Conservation (phyloP, 2,888 invertebrate species). For the Polydrusus cervinus region DNA sequence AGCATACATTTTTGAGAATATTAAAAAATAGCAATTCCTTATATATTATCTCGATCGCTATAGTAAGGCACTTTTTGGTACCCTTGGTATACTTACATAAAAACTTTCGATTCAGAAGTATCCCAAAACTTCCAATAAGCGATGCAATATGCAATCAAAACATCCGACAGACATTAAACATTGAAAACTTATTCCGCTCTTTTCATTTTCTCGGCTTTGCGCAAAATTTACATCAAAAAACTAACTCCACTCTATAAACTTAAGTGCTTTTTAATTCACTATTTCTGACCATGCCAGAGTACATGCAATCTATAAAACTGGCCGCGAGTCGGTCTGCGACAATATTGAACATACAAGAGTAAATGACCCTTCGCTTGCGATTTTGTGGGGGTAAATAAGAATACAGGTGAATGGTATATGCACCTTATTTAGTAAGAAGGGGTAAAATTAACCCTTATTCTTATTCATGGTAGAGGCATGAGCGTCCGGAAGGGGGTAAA, state of each 20-base stretch:
- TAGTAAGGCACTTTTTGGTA: no score
- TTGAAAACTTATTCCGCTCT: neutral
- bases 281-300: neutral
- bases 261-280: neutral
- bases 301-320: constrained; percentile 22
- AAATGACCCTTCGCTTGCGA: constrained; percentile 43
- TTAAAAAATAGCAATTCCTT: no score
- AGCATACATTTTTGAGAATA: no score
- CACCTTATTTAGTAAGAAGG: constrained; percentile 28
- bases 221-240: neutral
- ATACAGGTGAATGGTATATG: constrained; percentile 30
- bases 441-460: constrained; percentile 27
- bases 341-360: constrained; percentile 39
- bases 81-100: no score
- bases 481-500: neutral
- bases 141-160: no score
- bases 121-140: no score
- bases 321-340: constrained; percentile 10
- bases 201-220: no score
- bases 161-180: neutral
- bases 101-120: no score
- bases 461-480: neutral
- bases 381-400: constrained; percentile 40
- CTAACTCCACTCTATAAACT: neutral
- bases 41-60: no score